phyloP scores from a whole-genome alignment of 2,797 vertebrate species.

The Gymnoscopelus braueri region DNA sequence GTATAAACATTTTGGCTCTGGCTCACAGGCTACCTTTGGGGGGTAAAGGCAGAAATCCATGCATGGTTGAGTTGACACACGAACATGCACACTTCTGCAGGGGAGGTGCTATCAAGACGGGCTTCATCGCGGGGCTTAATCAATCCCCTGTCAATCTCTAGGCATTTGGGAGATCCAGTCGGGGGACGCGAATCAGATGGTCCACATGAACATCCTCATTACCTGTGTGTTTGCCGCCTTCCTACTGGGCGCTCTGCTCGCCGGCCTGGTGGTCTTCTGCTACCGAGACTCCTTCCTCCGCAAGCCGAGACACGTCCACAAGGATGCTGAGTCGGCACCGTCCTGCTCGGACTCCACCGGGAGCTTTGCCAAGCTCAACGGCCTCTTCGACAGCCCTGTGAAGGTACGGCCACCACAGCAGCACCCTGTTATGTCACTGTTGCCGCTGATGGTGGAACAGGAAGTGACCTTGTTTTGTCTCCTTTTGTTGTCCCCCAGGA shows the following conservation, averaged over 20 bases:
- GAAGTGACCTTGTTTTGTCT: constrained; percentile 35
- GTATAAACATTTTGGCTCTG: constrained; percentile 21
- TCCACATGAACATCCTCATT: constrained; percentile 99
- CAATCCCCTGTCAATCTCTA: constrained; percentile 78
- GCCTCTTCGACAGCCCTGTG: constrained; percentile 95
- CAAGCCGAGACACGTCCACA: constrained; percentile 92
- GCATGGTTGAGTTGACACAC: constrained; percentile 64
- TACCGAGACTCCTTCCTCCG: constrained; percentile 92
- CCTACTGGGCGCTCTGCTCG: constrained; percentile 94
- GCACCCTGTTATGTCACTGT: constrained; percentile 9
- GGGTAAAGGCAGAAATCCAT: constrained; percentile 57
- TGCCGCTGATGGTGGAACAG: background rate
- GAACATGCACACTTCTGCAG: constrained; percentile 57
- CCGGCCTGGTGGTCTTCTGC: constrained; percentile 96
- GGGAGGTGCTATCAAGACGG: constrained; percentile 20
- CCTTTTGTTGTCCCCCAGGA: constrained; percentile 73
- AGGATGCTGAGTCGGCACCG: constrained; percentile 93
- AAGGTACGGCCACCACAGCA: constrained; percentile 76
- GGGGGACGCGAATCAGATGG: constrained; percentile 96
- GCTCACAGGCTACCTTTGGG: constrained; percentile 42
- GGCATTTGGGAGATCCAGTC: constrained; percentile 96
- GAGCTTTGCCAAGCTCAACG: constrained; percentile 95
- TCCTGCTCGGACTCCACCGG: constrained; percentile 95
- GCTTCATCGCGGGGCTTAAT: constrained; percentile 49
- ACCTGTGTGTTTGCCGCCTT: constrained; percentile 97